These are phyloP conservation scores for Sympetrum striolatum DNA, from an alignment of 2,888 invertebrate species.

Conservation along the genomic window DNA sequence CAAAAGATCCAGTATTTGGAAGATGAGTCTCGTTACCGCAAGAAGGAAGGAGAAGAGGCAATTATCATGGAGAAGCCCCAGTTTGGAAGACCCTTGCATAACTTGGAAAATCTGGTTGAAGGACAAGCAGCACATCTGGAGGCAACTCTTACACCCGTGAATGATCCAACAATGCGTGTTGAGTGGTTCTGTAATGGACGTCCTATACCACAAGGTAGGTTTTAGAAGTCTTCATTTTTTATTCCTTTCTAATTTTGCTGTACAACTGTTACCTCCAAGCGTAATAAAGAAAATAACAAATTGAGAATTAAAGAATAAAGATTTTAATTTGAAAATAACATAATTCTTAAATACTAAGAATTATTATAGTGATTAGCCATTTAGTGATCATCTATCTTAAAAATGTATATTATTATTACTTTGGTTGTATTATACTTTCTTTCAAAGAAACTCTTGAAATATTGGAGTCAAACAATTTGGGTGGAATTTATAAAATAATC, in stretches of 20 bases:
- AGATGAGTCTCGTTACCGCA: conserved; percentile 79
- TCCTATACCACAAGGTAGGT: conserved; percentile 79
- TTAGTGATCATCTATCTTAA: no score
- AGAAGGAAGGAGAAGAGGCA: conserved; percentile 74
- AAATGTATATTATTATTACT: no score
- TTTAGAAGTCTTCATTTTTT: neutral
- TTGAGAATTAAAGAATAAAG: neutral
- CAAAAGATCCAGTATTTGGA: conserved; percentile 93
- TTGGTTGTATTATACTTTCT: neutral
- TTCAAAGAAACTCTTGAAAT: no score
- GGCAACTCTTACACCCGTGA: conserved; percentile 94
- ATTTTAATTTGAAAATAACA: no score
- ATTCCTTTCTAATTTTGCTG: neutral
- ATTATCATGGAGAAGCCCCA: conserved; percentile 84
- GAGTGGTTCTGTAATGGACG: conserved; percentile 98
- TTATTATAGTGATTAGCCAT: no score
- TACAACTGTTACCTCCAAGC: no score
- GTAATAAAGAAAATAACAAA: no score
- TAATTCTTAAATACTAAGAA: no score
- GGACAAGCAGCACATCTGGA: conserved; percentile 90
- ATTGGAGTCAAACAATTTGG: no score
- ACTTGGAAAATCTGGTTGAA: conserved; percentile 81
- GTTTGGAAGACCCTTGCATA: conserved; percentile 87
- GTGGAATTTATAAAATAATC: no score
- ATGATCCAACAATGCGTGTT: conserved; percentile 97